Evolutionary conservation across 2,888 invertebrate species (phyloP), one percentile per base, ranked within the genome.

Genomic region (Eupithecia tripunctaria): DNA sequence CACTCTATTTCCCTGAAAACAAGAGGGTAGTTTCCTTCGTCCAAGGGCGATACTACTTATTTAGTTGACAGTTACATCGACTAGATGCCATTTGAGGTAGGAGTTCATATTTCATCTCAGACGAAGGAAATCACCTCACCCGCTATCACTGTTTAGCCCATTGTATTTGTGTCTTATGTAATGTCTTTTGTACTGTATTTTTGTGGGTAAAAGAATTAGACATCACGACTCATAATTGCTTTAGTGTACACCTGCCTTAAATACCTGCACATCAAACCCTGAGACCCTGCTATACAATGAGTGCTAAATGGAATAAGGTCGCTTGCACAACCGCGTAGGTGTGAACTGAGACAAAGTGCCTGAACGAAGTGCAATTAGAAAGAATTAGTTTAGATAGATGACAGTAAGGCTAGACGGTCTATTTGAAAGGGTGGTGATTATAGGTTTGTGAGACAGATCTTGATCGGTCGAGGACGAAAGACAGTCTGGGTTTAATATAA

Each of bases 261-360:
- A 70, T 66, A 66, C 68, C 67, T 43, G 59, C 43, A 67, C 70
- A 69, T 67, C 67, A 68, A 62, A 66, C 62, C 67, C 41, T 67
- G 67, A 67, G 47, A 78, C 67, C 77, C 76, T 80, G 77, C 76
- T 71, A 79, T 88, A 51, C 47, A 89, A 90, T 88, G 82, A 86
- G 75, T 75, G 75, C 82, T 32, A 87, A 86, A 83, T 87, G 86
- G 89, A 87, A 85, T 90, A 87, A 90, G 90, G 90, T 85, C 89
- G 84, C 80, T 90, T 90, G 84, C 88, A 76, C 82, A 88, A 89
- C 74, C 68, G 73, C 51, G 81, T 80, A 82, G 81, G 83, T 83
- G 74, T 75, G 74, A 75, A 72, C 51, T 68, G 43, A 68, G 65
- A 74, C 74, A 74, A 74, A 74, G 71, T 70, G 21, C 14, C 59